A percentile compares a stretch with the other conserved stretches of the same genome.
Evolutionary conservation across 2,113 vertebrate species (phyloP).

Genomic region (Scartelaos histophorus): DNA sequence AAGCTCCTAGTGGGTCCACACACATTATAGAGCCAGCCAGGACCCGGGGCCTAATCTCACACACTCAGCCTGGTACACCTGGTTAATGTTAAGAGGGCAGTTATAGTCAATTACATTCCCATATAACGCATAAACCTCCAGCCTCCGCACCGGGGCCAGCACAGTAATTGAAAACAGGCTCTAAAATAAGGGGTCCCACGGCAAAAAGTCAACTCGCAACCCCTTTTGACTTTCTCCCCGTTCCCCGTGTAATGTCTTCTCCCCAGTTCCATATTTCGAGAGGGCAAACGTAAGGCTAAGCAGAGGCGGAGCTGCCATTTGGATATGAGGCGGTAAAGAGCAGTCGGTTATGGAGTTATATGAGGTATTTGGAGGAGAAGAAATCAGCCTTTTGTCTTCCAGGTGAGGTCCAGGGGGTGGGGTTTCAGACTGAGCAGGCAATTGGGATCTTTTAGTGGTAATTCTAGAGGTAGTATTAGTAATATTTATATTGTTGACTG

Average conservation of each 20-base stretch:
- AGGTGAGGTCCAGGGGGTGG: constrained; percentile 46
- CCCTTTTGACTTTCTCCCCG: constrained; percentile 53
- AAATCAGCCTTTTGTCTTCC: constrained; percentile 48
- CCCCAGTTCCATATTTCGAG: constrained; percentile 30
- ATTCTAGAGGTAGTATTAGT: not conserved
- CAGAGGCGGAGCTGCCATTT: constrained; percentile 57
- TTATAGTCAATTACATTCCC: constrained; percentile 81
- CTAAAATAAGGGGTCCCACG: constrained; percentile 53
- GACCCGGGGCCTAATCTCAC: constrained; percentile 75
- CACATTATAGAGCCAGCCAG: constrained; percentile 51
- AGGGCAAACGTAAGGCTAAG: constrained; percentile 41
- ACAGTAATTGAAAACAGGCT: constrained; percentile 80
- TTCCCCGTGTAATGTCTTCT: constrained; percentile 45
- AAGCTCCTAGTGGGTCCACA: constrained; percentile 48
- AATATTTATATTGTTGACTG: not conserved
- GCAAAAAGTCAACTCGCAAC: constrained; percentile 72
- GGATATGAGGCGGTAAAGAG: constrained; percentile 56
- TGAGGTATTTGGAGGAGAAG: constrained; percentile 37
- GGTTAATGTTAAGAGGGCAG: constrained; percentile 81
- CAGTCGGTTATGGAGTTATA: constrained; percentile 51
- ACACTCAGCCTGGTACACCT: constrained; percentile 75
- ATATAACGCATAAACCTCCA: constrained; percentile 79
- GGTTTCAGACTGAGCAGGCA: constrained; percentile 28
- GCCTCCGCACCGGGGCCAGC: constrained; percentile 54
- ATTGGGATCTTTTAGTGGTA: constrained; percentile 13